Conservation (phyloP, 1,140 invertebrate species). For the Coptotermes formosanus region DNA sequence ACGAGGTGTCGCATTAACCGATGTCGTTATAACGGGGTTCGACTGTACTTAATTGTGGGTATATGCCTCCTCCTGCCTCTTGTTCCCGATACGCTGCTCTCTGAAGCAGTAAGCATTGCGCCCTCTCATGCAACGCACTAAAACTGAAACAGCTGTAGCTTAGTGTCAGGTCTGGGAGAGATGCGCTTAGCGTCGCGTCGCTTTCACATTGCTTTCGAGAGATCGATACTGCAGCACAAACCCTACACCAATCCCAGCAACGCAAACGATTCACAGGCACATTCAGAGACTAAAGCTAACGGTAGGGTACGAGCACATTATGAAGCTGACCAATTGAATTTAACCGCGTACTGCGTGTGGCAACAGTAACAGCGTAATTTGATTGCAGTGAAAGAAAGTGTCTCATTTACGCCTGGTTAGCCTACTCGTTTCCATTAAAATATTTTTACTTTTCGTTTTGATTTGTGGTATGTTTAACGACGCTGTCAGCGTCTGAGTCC, state of each 20-base stretch:
- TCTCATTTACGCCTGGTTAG: not conserved
- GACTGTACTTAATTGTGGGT: too few relatives aligned
- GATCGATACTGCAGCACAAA: slow-evolving; percentile 8
- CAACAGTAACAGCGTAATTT: not conserved
- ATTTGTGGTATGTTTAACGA: too few relatives aligned
- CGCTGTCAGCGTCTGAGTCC: too few relatives aligned
- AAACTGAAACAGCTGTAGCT: not conserved
- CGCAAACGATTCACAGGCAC: not conserved
- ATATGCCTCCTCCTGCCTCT: too few relatives aligned
- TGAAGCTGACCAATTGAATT: not conserved
- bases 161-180: not conserved
- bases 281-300: not conserved
- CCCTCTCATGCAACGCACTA: not conserved
- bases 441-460: too few relatives aligned
- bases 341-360: not conserved
- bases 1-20: too few relatives aligned
- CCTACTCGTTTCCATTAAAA: too few relatives aligned
- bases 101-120: too few relatives aligned
- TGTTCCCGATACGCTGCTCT: too few relatives aligned
- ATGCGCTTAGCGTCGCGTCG: slow-evolving; percentile 1
- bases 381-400: not conserved
- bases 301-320: not conserved
- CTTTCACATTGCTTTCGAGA: slow-evolving; percentile 1
- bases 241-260: not conserved
- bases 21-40: too few relatives aligned